These are phyloP conservation scores for Panthera uncia DNA, from an alignment of 2,113 vertebrate genomes.

Conservation along the genomic window DNA sequence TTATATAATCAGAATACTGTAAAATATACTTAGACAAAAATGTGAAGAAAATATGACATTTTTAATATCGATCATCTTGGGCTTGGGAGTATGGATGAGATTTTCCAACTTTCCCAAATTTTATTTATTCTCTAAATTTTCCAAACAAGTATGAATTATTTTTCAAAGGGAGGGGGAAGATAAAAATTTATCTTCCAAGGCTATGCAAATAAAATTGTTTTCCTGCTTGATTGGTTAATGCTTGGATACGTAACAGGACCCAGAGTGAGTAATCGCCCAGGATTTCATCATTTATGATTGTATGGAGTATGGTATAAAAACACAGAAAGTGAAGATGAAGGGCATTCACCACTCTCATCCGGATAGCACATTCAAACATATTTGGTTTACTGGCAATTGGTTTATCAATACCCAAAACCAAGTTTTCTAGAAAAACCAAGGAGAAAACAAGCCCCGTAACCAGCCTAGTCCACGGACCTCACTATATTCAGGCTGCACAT, in stretches of 20 bases:
- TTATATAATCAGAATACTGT: constrained; percentile 20
- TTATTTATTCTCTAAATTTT: constrained; percentile 2
- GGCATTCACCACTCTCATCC: not conserved
- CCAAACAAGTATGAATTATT: not conserved
- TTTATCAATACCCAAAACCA: not conserved
- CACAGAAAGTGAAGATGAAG: not conserved
- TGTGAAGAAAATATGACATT: not conserved
- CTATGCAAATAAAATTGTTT: not conserved
- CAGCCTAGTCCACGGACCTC: not conserved
- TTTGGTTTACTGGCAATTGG: not conserved
- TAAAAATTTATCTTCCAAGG: not conserved
- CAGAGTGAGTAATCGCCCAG: not conserved
- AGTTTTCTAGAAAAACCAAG: not conserved
- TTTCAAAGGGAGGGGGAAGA: not conserved
- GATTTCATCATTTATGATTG: not conserved
- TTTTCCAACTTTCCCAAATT: not conserved
- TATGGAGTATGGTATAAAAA: not conserved
- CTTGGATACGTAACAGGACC: not conserved
- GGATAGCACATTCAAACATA: not conserved
- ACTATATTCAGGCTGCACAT: not conserved
- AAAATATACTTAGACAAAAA: not conserved
- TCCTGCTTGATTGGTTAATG: not conserved
- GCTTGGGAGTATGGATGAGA: not conserved
- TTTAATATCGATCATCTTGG: not conserved
- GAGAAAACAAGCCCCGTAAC: not conserved